Evolutionary conservation across 2,888 invertebrate genomes (phyloP), one percentile per base, ranked within the genome.

Genomic region (Drosophila monieri): DNA sequence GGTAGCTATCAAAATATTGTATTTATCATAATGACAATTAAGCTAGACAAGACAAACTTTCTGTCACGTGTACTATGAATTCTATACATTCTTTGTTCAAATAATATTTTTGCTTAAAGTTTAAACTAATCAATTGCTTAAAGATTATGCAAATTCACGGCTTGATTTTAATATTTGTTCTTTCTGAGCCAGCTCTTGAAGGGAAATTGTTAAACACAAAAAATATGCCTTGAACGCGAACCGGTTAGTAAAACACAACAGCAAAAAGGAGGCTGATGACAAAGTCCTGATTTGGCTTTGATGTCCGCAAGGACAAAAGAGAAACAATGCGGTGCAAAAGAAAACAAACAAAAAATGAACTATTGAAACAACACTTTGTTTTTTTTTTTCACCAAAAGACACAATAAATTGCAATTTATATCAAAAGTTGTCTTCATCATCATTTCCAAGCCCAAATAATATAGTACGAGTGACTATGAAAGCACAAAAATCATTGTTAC

Each of bases 291-390:
- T 68, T 74, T 59, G 49, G 57, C 81, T 83, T 83, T 83, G 81
- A 83, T 86, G 81, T 83, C 80, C 47, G 55, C 74, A 73, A 80
- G 80, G 74, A 84, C 80, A 86, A 84, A 81, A 71, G 74, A 66
- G 48, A 64, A 76, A 72, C 58, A 79, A 69, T 78, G 43, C 56
- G 71, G 51, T 52, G 54, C 54, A 76, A 48, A 61, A 46, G 37
- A 67, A 32, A 59, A 64, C 65, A 54, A 74, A 52, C 21, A 18
- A 72, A 79, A 79, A 77, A 79, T 62, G 57, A 75, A 79, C 78
- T 71, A 73, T 64, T 59, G 67, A 74, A 77, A 72, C 69, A 76
- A 74, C 66, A 76, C 54, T 73, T n/a, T 9, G 27, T 41, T 80
- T 77, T 60, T 72, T 80, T 80, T 83, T 62, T 74, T 76, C 15